A percentile compares a stretch with the other conserved stretches of the same genome.
Evolutionary conservation across 2,113 vertebrate genomes (phyloP).

Genomic region (Ceyx melanurus): DNA sequence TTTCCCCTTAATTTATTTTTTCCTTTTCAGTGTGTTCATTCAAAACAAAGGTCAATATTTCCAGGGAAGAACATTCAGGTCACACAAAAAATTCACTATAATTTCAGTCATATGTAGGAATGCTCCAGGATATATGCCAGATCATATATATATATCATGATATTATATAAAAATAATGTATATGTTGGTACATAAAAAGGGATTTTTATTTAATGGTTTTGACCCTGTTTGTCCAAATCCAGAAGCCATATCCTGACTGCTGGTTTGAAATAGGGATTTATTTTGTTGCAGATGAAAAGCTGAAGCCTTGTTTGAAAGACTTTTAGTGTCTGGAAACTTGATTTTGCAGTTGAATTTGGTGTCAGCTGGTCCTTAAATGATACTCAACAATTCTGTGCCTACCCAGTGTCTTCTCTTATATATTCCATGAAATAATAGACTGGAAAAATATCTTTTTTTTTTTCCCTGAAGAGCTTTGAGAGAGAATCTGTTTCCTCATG

Average conservation of each 20-base stretch:
- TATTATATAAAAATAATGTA: too few species aligned
- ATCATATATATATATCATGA: too few species aligned
- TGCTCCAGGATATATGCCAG: too few species aligned
- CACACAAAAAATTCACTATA: not conserved
- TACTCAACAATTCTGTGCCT: not conserved
- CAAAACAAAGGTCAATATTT: not conserved
- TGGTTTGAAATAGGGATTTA: not conserved
- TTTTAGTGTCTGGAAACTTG: not conserved
- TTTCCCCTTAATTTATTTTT: not conserved
- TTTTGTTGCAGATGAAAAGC: not conserved
- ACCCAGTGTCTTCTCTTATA: not conserved
- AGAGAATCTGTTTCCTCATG: constrained; percentile 23
- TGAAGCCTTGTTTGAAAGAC: not conserved
- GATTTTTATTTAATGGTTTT: not conserved
- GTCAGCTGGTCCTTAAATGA: not conserved
- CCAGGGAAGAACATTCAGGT: not conserved
- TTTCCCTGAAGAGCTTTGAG: not conserved
- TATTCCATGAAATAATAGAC: not conserved
- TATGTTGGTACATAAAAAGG: too few species aligned
- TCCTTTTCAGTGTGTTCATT: not conserved
- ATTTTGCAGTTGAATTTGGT: not conserved
- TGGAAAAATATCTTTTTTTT: not conserved
- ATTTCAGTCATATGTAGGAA: too few species aligned
- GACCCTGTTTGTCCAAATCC: not conserved
- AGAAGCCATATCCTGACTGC: not conserved